Percentiles rank a stretch among this genome's conserved stretches.
Conservation (phyloP, 2,888 invertebrate species). For the Athetis lepigone region DNA sequence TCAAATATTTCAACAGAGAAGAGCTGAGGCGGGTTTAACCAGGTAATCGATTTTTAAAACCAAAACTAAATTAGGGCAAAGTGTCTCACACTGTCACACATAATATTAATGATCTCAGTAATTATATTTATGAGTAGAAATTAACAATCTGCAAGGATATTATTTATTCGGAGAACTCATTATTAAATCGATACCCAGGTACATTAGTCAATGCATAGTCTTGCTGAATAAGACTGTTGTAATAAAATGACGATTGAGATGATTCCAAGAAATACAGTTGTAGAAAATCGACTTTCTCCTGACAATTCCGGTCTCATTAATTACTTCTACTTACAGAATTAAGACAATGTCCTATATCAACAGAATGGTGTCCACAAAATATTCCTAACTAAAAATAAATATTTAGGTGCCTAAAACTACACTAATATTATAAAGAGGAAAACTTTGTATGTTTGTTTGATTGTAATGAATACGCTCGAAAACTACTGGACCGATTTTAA, state of each 20-base stretch:
- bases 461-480: no score
- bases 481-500: no score
- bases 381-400: neutral
- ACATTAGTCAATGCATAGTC: neutral
- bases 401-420: no score
- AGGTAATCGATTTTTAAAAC: neutral
- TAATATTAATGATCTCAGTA: neutral
- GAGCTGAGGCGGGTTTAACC: neutral
- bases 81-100: neutral
- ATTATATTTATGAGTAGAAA: neutral
- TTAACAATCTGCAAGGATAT: neutral
- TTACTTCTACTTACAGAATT: neutral
- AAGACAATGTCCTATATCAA: neutral
- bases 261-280: conserved; percentile 3
- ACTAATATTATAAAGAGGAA: no score
- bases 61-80: neutral
- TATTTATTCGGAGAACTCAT: neutral
- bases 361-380: neutral
- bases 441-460: no score
- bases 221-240: conserved; percentile 1
- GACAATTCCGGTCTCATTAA: neutral
- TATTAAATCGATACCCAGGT: neutral
- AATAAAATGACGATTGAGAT: neutral
- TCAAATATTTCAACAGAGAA: no score
- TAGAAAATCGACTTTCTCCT: neutral